phyloP scores from a whole-genome alignment of 2,113 vertebrate species.

The Prionailurus viverrinus region DNA sequence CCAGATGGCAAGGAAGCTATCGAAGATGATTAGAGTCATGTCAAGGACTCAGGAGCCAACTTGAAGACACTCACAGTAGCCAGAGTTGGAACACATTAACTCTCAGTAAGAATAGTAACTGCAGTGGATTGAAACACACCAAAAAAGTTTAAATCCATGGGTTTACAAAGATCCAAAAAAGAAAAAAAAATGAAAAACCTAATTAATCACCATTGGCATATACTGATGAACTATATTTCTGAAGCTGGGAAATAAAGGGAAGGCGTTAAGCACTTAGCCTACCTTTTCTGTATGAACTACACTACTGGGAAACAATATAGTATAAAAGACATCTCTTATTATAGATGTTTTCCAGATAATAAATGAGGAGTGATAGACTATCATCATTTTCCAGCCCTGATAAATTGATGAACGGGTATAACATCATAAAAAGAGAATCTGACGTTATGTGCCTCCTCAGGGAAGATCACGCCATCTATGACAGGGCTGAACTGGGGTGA shows the following conservation, averaged over 20 bases:
- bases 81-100: not conserved
- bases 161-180: not conserved
- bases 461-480: not conserved
- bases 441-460: not conserved
- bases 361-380: not conserved
- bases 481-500: not conserved
- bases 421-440: not conserved
- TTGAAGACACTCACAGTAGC: not conserved
- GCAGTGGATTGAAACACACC: not conserved
- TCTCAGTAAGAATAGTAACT: not conserved
- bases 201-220: not conserved
- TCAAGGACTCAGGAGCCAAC: not conserved
- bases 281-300: not conserved
- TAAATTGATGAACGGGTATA: not conserved
- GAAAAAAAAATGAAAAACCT: not conserved
- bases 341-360: slow-evolving; percentile 23
- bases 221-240: not conserved
- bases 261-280: not conserved
- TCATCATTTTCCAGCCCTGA: not conserved
- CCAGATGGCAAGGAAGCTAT: slow-evolving; percentile 30
- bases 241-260: not conserved
- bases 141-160: not conserved
- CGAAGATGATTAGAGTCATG: not conserved
- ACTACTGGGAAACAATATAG: not conserved
- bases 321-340: not conserved